phyloP scores from a whole-genome alignment of 2,888 invertebrate species.

The Zele albiditarsus region DNA sequence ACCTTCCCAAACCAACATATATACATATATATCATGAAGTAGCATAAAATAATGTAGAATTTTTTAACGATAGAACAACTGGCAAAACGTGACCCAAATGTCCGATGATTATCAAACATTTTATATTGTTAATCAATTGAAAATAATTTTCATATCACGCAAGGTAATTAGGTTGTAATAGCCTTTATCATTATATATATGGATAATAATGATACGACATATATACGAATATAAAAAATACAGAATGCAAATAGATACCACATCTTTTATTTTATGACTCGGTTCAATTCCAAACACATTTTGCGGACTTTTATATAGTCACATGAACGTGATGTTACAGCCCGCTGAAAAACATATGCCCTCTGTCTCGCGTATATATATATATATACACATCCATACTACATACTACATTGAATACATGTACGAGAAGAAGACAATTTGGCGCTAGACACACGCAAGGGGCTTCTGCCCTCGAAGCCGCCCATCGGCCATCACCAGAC shows the following conservation, averaged over 20 bases:
- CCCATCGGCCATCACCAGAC: constrained; percentile 13
- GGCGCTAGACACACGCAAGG: constrained; percentile 11
- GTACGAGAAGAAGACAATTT: neutral
- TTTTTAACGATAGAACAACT: neutral
- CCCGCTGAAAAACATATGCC: constrained; percentile 1
- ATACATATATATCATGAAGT: too few species aligned
- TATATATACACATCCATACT: too few species aligned
- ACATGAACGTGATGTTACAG: neutral
- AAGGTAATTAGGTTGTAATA: neutral
- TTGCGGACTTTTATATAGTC: neutral
- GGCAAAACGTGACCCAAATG: constrained; percentile 10
- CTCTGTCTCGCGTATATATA: neutral
- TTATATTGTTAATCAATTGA: neutral
- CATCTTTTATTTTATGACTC: neutral
- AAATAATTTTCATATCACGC: constrained; percentile 1
- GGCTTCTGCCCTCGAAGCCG: constrained; percentile 11
- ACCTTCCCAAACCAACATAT: too few species aligned
- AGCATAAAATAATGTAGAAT: neutral
- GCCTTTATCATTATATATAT: neutral
- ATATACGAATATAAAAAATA: neutral
- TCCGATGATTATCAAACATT: constrained; percentile 1
- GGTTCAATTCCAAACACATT: neutral
- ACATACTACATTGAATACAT: neutral
- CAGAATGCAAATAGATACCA: neutral
- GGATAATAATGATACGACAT: neutral